Base-by-base conservation (phyloP, 2,113 vertebrate genomes). In the Petroica traversi region DNA sequence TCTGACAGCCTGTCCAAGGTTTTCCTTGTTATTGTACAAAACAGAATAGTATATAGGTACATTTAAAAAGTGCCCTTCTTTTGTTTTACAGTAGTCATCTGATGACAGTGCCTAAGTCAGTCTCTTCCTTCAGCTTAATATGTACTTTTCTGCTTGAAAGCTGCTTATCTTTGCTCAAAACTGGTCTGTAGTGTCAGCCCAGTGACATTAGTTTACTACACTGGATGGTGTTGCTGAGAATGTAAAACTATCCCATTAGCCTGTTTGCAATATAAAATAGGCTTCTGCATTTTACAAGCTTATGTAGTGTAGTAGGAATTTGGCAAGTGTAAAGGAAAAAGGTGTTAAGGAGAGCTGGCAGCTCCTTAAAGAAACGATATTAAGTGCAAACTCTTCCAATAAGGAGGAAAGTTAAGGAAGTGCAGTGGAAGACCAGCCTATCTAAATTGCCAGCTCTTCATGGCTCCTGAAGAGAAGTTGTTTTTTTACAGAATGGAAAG, bases 331-430 rank as follows among this genome's bases (percentile, higher is more conserved):
- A 79, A 88, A 85, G 82, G 75, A 73, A 95, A 93, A 94, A 97
- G 90, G 95, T 97, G 95, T 92, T 97, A 97, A 96, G 92, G 94
- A 96, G 92, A 76, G 90, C 71, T 96, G 95, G 90, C 95, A 97
- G 67, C 88, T 93, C 63, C 92, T 93, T 95, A 76, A 92, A 95
- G 85, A 79, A 80, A 66, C 18, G 6, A 76, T 95, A 96, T 92
- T 94, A 96, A 92, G 82, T 83, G 85, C 67, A 93, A 97, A 88
- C 41, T 83, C 71, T 85, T 94, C 78, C 85, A 88, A 33, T 88
- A 88, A 85, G 85, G 34, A 88, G 46, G 20, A 82, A 85, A 88
- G 82, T 61, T 85, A 62, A 34, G 45, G 74, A 79, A 85, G 38
- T 88, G 36, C n/a, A 15, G 34, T 33, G 62, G 85, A 85, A 93